phyloP scores from a whole-genome alignment of 2,888 invertebrate genomes.

The Drosophila pegasa region DNA sequence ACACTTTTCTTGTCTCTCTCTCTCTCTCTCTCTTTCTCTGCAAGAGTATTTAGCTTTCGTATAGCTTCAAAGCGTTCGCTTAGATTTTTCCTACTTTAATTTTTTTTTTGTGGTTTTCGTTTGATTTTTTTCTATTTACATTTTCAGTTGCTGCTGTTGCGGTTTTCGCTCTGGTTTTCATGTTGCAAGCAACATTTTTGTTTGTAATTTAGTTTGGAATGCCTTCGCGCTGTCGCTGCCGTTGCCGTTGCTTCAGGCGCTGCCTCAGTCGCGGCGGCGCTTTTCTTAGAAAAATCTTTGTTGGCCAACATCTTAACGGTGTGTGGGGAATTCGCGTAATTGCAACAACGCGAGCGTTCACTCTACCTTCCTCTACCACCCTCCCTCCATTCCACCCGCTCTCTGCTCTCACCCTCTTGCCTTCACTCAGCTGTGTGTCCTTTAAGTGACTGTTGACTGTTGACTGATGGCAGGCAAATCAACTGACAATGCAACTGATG shows the following conservation, averaged over 20 bases:
- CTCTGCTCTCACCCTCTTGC: background rate
- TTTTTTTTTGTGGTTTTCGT: slow-evolving; percentile 1
- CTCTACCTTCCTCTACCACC: background rate
- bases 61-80: background rate
- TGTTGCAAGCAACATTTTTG: slow-evolving; percentile 75
- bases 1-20: background rate
- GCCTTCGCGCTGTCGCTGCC: slow-evolving; percentile 49
- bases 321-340: slow-evolving; percentile 59
- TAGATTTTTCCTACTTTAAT: background rate
- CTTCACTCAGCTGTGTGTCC: background rate
- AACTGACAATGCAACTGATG: slow-evolving; percentile 59
- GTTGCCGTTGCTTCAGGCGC: slow-evolving; percentile 41
- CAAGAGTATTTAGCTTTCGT: background rate
- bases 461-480: slow-evolving; percentile 51
- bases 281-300: slow-evolving; percentile 77
- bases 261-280: slow-evolving; percentile 47
- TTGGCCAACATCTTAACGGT: slow-evolving; percentile 66
- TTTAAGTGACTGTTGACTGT: slow-evolving; percentile 59
- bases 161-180: slow-evolving; percentile 74
- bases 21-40: background rate
- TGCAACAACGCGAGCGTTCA: slow-evolving; percentile 45
- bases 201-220: slow-evolving; percentile 80
- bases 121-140: slow-evolving; percentile 60
- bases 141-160: slow-evolving; percentile 73
- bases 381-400: background rate